phyloP scores from a whole-genome alignment of 2,888 invertebrate genomes.

The Chrysolina oricalcia region DNA sequence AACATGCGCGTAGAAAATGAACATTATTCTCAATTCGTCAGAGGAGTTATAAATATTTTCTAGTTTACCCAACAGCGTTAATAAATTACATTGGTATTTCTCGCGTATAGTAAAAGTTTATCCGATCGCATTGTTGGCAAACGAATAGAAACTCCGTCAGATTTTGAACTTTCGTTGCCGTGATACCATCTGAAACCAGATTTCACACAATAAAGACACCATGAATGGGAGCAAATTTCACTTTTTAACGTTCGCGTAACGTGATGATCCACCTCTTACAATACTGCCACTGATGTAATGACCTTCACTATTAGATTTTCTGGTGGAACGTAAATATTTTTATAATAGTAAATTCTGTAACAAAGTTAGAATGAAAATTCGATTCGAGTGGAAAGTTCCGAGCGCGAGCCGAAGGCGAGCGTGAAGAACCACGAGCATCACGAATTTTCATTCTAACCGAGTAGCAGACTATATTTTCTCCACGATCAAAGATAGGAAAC shows the following conservation, averaged over 20 bases:
- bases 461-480: too few relatives aligned
- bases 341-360: too few relatives aligned
- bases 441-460: too few relatives aligned
- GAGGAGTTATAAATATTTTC: too few relatives aligned
- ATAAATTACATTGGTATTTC: background rate
- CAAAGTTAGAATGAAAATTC: too few relatives aligned
- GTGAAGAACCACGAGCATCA: too few relatives aligned
- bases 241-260: background rate
- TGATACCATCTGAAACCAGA: slow-evolving; percentile 24
- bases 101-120: background rate
- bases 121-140: background rate
- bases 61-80: too few relatives aligned
- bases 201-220: slow-evolving; percentile 17
- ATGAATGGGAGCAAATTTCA: slow-evolving; percentile 19
- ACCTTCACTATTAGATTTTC: slow-evolving; percentile 5
- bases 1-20: too few relatives aligned
- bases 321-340: background rate
- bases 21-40: too few relatives aligned
- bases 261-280: background rate
- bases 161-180: slow-evolving; percentile 17
- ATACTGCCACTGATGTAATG: background rate
- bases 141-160: background rate
- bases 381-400: too few relatives aligned
- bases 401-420: too few relatives aligned
- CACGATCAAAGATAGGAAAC: too few relatives aligned